Conservation (phyloP, 2,888 invertebrate genomes). For the Mamestra brassicae region DNA sequence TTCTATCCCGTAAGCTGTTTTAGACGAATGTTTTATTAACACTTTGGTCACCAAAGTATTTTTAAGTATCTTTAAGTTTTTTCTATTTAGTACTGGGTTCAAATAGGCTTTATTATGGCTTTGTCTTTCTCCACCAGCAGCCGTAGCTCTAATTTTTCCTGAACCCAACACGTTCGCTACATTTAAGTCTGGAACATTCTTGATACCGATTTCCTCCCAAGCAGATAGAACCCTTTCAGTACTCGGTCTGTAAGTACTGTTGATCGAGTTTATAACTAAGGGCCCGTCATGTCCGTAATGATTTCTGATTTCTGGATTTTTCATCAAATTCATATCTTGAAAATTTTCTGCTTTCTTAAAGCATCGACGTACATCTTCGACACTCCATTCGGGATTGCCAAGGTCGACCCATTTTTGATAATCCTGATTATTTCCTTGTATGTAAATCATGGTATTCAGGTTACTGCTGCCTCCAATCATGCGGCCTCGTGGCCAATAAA, state of each 20-base stretch:
- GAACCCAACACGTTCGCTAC: conserved; percentile 78
- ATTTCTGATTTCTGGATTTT: conserved; percentile 62
- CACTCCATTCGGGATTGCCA: conserved; percentile 90
- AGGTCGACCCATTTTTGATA: conserved; percentile 88
- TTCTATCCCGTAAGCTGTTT: conserved; percentile 39
- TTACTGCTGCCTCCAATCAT: conserved; percentile 91
- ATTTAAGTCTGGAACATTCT: conserved; percentile 81
- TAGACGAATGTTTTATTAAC: conserved; percentile 33
- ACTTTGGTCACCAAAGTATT: conserved; percentile 71
- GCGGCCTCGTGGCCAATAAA: conserved; percentile 91
- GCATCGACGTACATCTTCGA: conserved; percentile 85
- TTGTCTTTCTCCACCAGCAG: conserved; percentile 84
- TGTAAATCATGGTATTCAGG: conserved; percentile 91
- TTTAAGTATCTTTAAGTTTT: conserved; percentile 68
- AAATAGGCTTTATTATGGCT: conserved; percentile 92
- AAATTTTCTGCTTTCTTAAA: conserved; percentile 88
- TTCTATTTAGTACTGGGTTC: conserved; percentile 69
- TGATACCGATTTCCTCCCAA: conserved; percentile 85
- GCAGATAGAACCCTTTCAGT: conserved; percentile 76
- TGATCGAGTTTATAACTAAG: conserved; percentile 84
- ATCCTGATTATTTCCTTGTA: conserved; percentile 87
- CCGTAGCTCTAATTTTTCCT: conserved; percentile 84
- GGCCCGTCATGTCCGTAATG: conserved; percentile 85
- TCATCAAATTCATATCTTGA: conserved; percentile 70
- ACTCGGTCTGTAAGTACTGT: conserved; percentile 79